Base-by-base conservation (phyloP, 1,140 invertebrate species). In the Zaprionus capensis region DNA sequence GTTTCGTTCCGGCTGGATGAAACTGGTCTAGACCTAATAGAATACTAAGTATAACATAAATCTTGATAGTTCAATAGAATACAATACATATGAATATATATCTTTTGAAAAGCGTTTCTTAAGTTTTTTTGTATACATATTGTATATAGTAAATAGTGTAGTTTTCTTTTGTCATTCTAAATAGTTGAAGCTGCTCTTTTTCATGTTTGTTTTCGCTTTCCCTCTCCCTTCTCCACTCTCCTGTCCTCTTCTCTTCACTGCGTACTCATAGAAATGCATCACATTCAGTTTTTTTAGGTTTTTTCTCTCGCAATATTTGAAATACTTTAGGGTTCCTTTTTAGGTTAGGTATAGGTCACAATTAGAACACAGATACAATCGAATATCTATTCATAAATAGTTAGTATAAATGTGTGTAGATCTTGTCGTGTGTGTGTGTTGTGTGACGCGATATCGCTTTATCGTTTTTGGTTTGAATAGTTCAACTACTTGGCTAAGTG, bases 241-340 rank as follows among this genome's bases (percentile, higher is more conserved):
- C 2, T 20, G 0, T 49, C 17, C 66, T 56, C 34, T 36, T 44
- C 9, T 3, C 28, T 55, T 53, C 49, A 49, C 63, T 57, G 65
- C 78, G 49, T 62, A 63, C 62, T 78, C 66, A 76, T 75, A 82
- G 71, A 85, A 85, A 85, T 82, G 82, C 82, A 85, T 85, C 82
- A 81, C 82, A 86, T 79, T 76, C 36, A 78, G 41, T 75, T 77
- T 78, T 68, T 14, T 51, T 34, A 58, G 28, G 12, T 49, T 46
- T 65, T 51, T 68, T 15, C 41, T 46, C n/a, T 46, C 41, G n/a
- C 55, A 15, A 46, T 57, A 36, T 51, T 56, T 53, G 46, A 61
- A 73, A 73, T 73, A 61, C 57, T 68, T 61, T 59, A 24, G 38
- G 65, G 71, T 57, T 57, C 41, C 41, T 12, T 55, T 66, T 53